Base-by-base conservation (phyloP, 1,140 invertebrate genomes). In the Sminthurides bifidus region DNA sequence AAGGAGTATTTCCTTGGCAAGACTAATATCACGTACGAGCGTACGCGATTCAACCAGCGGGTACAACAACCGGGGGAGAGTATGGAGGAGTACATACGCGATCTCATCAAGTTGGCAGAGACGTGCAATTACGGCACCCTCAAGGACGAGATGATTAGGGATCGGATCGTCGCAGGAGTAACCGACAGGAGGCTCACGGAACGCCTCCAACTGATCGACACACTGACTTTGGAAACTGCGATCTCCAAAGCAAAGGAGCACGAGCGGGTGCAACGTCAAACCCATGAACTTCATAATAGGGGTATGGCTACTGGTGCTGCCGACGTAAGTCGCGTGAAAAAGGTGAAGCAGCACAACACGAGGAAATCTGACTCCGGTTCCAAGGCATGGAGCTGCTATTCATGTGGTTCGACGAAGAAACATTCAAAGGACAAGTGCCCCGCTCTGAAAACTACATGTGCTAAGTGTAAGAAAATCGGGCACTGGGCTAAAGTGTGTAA, bases 131-230 rank as follows among this genome's bases (percentile, higher is more conserved):
- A 43, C 33, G 43, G 23, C 2, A 21, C 23, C 1, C 31, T 59
- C 2, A 37, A 23, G 26, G 57, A 59, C 4, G 43, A 46, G 10
- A 30, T 59, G 17, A 21, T 59, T 31, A 23, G 53, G 1, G 57
- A 59, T 46, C 54, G 64, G 27, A 66, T 72, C 19, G 66, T 71
- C 8, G 61, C 69, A 21, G 69, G 67, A 19, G 67, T 70, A 2
- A 19, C 48, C 0, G 64, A 70, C 51, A 50, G 63, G n/a, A 14
- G 38, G 19, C 26, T 66, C 4, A 66, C 68, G 52, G 64, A 70
- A 57, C 66, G 54, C 49, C 41, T 72, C 24, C 53, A 70, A 30
- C 54, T 66, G 54, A 64, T 61, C 15, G 31, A 52, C 10, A 59
- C 66, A 27, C 56, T 72, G 31, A 68, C 54, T 3, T 40, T 70